Conservation (phyloP, 2,888 invertebrate genomes). For the Eremobia ochroleuca region DNA sequence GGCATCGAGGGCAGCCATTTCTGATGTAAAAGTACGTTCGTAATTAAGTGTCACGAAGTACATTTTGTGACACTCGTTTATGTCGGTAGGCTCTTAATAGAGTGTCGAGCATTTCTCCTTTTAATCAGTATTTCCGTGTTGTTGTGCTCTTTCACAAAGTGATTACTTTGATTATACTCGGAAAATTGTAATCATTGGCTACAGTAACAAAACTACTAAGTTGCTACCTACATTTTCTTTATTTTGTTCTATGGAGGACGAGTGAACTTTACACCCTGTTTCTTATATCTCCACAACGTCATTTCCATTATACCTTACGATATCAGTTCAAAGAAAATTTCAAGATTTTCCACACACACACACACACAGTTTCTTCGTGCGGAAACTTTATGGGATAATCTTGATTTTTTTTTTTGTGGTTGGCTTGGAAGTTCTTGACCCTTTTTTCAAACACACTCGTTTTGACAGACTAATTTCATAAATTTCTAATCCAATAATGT, state of each 20-base stretch:
- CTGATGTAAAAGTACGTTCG: slow-evolving; percentile 8
- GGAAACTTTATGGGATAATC: neutral
- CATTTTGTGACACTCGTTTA: slow-evolving; percentile 39
- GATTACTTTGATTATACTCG: neutral
- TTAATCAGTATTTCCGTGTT: neutral
- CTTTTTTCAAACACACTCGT: neutral
- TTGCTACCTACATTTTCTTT: neutral
- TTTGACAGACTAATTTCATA: neutral
- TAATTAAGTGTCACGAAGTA: slow-evolving; percentile 47
- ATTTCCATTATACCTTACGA: neutral
- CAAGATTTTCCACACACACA: neutral
- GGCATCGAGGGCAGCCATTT: slow-evolving; percentile 18
- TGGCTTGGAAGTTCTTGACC: neutral
- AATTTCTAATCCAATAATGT: neutral
- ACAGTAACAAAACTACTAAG: neutral
- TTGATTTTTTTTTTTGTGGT: no score
- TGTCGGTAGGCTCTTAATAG: slow-evolving; percentile 3
- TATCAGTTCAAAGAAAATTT: neutral
- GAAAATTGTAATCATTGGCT: neutral
- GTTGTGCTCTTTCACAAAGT: neutral
- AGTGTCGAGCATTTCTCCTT: neutral
- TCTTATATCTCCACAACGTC: neutral
- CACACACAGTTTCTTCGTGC: neutral
- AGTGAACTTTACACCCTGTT: neutral
- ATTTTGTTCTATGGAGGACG: neutral